Base-by-base conservation (phyloP, 2,797 vertebrate genomes). In the Acipenser ruthenus region DNA sequence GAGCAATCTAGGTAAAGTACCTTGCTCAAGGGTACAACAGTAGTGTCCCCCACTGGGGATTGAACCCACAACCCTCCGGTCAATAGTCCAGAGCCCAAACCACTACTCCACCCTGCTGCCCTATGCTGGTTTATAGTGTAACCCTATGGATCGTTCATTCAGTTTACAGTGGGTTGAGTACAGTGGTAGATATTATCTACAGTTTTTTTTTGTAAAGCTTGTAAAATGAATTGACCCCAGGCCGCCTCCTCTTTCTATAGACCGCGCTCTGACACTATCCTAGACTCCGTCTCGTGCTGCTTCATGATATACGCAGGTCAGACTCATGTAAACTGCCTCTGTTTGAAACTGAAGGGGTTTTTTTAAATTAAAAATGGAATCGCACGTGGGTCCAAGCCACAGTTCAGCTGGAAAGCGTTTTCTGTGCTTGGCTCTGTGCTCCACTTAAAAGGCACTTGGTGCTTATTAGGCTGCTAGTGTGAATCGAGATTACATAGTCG, bases 381-480 rank as follows among this genome's bases (percentile, higher is more conserved):
- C 68, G 51, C 3, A 48, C 50, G 62, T 65, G 60, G 64, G 62
- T 71, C 67, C 71, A 70, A 49, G 13, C 61, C 53, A n/a, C 69
- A 66, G 72, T 73, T 71, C 76, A 73, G 80, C 74, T 80, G 77
- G 74, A 78, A 74, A 77, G 70, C 71, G 71, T 74, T 72, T 73
- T 75, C 69, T 50, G n/a, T 23, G 59, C 59, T 67, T 82, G 79
- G 78, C 80, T 75, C 10, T 50, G 67, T 65, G 63, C 69, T 67
- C 77, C 79, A 74, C 74, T 75, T 78, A 67, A 63, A 71, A 80
- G 71, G 70, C 79, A 9, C 9, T 6, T 0, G 70, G 67, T 65
- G 77, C 75, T 79, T 69, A 78, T 84, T 83, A 81, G 69, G 71
- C 70, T 52, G n/a, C 63, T 63, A 79, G 78, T 74, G 70, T 69